Percentiles rank a stretch among this genome's conserved stretches.
phyloP scores from a whole-genome alignment of 35 echinoderm and acorn worm species.

The Heliocidaris tuberculata region DNA sequence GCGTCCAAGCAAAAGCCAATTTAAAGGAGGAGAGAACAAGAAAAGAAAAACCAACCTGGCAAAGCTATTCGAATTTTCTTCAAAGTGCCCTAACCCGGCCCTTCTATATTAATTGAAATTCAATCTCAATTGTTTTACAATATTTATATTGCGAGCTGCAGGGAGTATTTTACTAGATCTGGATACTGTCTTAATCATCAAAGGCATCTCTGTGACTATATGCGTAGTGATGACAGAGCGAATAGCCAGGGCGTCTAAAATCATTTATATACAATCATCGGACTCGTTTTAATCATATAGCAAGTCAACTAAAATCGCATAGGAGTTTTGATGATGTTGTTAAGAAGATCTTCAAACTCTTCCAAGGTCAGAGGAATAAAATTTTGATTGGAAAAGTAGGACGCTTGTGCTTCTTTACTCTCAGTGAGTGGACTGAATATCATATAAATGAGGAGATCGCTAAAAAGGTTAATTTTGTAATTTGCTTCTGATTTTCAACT shows the following conservation, averaged over 20 bases:
- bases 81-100: background rate
- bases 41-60: background rate
- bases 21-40: background rate
- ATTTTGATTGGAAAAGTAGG: background rate
- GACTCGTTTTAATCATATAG: background rate
- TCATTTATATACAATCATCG: background rate
- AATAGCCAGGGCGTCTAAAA: background rate
- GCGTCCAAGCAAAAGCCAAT: background rate
- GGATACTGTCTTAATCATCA: background rate
- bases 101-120: background rate
- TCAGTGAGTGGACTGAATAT: too few relatives aligned
- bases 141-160: background rate
- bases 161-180: background rate
- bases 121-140: background rate
- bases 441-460: too few relatives aligned
- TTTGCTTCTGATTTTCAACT: too few relatives aligned
- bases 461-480: too few relatives aligned
- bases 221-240: background rate
- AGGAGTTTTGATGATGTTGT: background rate
- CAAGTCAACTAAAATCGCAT: background rate
- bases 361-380: background rate
- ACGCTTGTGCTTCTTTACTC: too few relatives aligned
- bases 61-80: background rate
- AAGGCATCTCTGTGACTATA: background rate
- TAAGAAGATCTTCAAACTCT: background rate